phyloP scores from a whole-genome alignment of 2,113 vertebrate species.

The Mugil cephalus region DNA sequence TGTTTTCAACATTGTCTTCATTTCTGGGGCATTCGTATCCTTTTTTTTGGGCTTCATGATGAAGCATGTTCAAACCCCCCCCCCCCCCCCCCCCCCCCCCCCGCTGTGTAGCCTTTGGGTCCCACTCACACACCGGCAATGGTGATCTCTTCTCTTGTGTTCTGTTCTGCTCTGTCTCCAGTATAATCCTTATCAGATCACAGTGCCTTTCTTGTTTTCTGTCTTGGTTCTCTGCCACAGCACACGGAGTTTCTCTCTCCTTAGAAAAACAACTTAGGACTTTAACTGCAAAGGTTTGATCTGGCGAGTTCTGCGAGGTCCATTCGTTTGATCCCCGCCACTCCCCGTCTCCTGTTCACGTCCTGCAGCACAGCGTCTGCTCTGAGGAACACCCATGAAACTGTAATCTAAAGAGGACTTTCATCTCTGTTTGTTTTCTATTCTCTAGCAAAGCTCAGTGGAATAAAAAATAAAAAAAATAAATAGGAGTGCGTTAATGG shows the following conservation, averaged over 20 bases:
- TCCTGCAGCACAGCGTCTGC: slow-evolving; percentile 44
- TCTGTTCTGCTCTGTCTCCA: neutral
- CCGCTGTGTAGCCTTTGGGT: slow-evolving; percentile 33
- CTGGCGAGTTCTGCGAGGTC: slow-evolving; percentile 32
- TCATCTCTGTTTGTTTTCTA: slow-evolving; percentile 49
- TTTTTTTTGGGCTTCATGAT: slow-evolving; percentile 72
- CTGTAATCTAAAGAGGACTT: slow-evolving; percentile 43
- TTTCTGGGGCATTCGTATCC: slow-evolving; percentile 90
- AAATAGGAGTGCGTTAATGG: slow-evolving; percentile 49
- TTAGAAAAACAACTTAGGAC: neutral
- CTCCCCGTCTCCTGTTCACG: slow-evolving; percentile 55
- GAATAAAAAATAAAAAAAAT: slow-evolving; percentile 37
- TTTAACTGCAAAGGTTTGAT: slow-evolving; percentile 33
- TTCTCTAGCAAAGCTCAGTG: slow-evolving; percentile 33
- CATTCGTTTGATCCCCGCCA: slow-evolving; percentile 12
- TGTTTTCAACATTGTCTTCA: slow-evolving; percentile 87
- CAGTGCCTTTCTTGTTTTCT: slow-evolving; percentile 17
- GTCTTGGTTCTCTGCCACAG: slow-evolving; percentile 29
- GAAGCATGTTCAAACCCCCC: slow-evolving; percentile 20
- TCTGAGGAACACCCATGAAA: slow-evolving; percentile 15
- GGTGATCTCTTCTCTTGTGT: neutral
- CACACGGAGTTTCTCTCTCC: slow-evolving; percentile 35
- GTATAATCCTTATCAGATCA: slow-evolving; percentile 6
- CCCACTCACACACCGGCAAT: slow-evolving; percentile 1
- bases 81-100: too few relatives aligned